Conservation (phyloP, 2,113 vertebrate species). For the Climacteris rufus region DNA sequence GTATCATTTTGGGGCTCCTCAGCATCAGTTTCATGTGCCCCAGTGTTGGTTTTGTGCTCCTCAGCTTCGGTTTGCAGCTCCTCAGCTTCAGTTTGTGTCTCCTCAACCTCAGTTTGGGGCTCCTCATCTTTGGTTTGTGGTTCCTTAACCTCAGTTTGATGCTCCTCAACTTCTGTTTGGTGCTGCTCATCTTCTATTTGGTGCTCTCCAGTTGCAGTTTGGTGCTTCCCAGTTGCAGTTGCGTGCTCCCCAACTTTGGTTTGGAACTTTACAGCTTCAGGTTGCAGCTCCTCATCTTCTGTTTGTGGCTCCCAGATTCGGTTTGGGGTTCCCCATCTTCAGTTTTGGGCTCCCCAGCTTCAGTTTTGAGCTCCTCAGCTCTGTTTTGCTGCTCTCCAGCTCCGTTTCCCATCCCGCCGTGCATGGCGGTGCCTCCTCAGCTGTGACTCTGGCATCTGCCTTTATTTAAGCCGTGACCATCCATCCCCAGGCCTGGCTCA, state of each 20-base stretch:
- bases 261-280: not conserved
- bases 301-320: not conserved
- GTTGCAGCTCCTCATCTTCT: not conserved
- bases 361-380: not conserved
- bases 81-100: not conserved
- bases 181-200: not conserved
- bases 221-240: not conserved
- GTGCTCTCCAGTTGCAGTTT: not conserved
- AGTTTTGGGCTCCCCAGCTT: not conserved
- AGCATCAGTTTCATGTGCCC: not conserved
- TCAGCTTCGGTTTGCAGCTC: not conserved
- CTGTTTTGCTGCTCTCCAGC: not conserved
- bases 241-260: too few relatives aligned
- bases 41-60: not conserved
- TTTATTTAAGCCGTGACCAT: not conserved
- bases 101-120: not conserved
- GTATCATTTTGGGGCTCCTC: not conserved
- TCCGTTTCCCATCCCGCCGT: not conserved
- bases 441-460: not conserved
- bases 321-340: not conserved
- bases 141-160: not conserved
- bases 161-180: not conserved
- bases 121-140: accelerated
- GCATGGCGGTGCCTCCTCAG: not conserved
- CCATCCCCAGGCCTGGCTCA: accelerated